Evolutionary conservation across 2,888 invertebrate species (phyloP).

Genomic region (Danaus chrysippus): DNA sequence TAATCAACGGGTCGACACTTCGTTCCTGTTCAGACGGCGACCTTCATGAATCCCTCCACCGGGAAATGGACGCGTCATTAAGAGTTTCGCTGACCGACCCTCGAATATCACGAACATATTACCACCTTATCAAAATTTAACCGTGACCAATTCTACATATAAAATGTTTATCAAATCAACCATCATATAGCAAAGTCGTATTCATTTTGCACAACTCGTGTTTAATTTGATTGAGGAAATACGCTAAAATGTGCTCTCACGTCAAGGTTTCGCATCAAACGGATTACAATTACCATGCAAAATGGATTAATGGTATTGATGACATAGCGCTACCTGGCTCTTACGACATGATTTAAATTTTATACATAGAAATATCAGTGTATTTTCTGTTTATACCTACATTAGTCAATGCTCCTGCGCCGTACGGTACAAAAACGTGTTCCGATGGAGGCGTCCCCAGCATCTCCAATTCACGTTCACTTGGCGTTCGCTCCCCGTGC

Average conservation of each 20-base stretch:
- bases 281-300: conserved; percentile 57
- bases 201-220: conserved; percentile 14
- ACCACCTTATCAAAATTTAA: background rate
- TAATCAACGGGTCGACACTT: conserved; percentile 57
- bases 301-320: conserved; percentile 22
- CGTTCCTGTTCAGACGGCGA: conserved; percentile 62
- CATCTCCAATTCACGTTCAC: conserved; percentile 70
- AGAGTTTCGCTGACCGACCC: conserved; percentile 51
- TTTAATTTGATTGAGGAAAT: conserved; percentile 61
- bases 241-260: conserved; percentile 55
- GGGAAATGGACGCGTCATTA: conserved; percentile 62
- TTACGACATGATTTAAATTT: background rate
- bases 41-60: conserved; percentile 62
- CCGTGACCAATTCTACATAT: background rate
- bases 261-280: conserved; percentile 43
- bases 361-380: conserved; percentile 2
- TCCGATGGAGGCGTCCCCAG: conserved; percentile 81
- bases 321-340: conserved; percentile 3
- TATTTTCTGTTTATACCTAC: conserved; percentile 57
- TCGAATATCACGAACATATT: conserved; percentile 21
- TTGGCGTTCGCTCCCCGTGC: conserved; percentile 86
- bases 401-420: conserved; percentile 82
- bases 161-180: too few species aligned
- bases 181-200: too few species aligned
- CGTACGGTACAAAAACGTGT: conserved; percentile 81